A percentile compares a stretch with the other conserved stretches of the same genome.
Conservation (phyloP, 1,140 invertebrate species). For the Chelonus insularis region DNA sequence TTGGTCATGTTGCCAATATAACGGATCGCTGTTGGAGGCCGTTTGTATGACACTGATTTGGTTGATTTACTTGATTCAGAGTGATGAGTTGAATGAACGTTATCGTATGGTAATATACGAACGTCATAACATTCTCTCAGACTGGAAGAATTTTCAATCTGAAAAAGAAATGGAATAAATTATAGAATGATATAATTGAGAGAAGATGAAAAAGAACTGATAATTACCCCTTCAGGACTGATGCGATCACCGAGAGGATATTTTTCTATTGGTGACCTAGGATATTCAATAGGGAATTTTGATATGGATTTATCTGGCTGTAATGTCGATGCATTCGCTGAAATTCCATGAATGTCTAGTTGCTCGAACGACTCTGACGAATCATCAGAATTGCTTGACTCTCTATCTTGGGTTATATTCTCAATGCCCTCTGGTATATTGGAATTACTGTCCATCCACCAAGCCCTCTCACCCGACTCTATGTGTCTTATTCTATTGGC, state of each 20-base stretch:
- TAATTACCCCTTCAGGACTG: slow-evolving; percentile 73
- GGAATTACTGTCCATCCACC: slow-evolving; percentile 63
- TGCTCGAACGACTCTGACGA: slow-evolving; percentile 51
- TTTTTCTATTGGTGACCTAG: slow-evolving; percentile 33
- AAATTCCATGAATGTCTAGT: slow-evolving; percentile 44
- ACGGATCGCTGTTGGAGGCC: slow-evolving; percentile 54
- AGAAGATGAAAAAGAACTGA: no score
- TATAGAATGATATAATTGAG: background rate
- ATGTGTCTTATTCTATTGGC: slow-evolving; percentile 60
- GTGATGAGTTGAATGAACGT: slow-evolving; percentile 51
- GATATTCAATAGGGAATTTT: slow-evolving; percentile 50
- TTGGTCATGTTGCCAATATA: slow-evolving; percentile 81
- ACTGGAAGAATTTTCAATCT: slow-evolving; percentile 55
- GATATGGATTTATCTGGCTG: slow-evolving; percentile 25
- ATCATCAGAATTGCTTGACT: slow-evolving; percentile 49
- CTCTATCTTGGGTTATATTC: slow-evolving; percentile 44
- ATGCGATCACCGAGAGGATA: slow-evolving; percentile 69
- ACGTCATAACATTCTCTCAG: slow-evolving; percentile 47
- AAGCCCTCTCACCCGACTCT: slow-evolving; percentile 68
- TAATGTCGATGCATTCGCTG: slow-evolving; percentile 5
- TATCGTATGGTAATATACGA: slow-evolving; percentile 71
- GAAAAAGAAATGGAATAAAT: slow-evolving; percentile 5
- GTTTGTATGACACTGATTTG: slow-evolving; percentile 38
- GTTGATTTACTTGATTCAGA: slow-evolving; percentile 37
- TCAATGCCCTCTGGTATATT: slow-evolving; percentile 56